Evolutionary conservation across 2,797 vertebrate genomes (phyloP).

Genomic region (Pelobates cultripes): DNA sequence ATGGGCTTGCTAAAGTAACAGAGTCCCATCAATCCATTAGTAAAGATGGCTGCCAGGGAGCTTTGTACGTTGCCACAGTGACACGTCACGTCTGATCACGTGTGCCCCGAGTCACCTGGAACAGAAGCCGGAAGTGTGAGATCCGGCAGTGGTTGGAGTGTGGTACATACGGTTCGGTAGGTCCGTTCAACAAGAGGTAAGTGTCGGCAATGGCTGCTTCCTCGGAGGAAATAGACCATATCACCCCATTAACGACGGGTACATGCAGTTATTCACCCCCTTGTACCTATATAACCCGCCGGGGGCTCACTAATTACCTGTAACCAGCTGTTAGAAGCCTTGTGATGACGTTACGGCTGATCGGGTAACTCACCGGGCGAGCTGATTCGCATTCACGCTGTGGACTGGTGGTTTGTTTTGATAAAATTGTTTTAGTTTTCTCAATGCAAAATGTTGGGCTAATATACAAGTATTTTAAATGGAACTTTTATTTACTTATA

Average conservation of each 20-base stretch:
- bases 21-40: background rate
- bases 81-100: slow-evolving; percentile 33
- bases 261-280: background rate
- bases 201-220: background rate
- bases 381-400: no score
- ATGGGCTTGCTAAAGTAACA: no score
- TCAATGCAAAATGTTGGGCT: no score
- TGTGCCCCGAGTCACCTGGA: slow-evolving; percentile 24
- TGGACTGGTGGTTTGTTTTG: no score
- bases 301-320: no score
- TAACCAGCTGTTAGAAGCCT: background rate
- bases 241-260: no score
- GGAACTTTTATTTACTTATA: no score
- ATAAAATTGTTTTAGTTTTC: no score
- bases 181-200: background rate
- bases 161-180: background rate
- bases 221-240: no score
- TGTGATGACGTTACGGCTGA: background rate
- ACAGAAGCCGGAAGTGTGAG: slow-evolving; percentile 35
- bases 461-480: no score
- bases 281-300: background rate
- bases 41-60: slow-evolving; percentile 9
- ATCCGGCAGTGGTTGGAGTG: slow-evolving; percentile 27
- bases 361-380: no score
- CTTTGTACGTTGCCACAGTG: background rate